phyloP scores from a whole-genome alignment of 2,113 vertebrate species.

The Eulacestoma nigropectus region DNA sequence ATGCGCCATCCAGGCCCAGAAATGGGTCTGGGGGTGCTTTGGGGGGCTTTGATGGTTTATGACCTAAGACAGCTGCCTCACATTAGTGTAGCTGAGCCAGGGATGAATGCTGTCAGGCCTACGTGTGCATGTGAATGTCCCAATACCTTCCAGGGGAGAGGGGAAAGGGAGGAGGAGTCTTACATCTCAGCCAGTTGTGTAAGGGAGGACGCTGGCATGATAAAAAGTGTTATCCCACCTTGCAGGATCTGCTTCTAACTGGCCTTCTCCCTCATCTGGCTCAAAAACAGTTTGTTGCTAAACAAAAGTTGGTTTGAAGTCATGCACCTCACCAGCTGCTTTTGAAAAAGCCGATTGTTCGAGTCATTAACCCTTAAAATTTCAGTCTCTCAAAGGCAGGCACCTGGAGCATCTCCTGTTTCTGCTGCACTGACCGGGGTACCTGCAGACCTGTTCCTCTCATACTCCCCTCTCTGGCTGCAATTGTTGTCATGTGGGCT shows the following conservation, averaged over 20 bases:
- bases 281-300: neutral
- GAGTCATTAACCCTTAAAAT: neutral
- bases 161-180: neutral
- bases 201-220: neutral
- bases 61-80: neutral
- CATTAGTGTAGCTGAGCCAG: fast-evolving
- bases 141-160: neutral
- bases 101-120: neutral
- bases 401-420: neutral
- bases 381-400: neutral
- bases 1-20: no score
- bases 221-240: neutral
- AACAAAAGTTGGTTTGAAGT: neutral
- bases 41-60: neutral
- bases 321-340: neutral
- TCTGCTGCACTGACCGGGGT: neutral
- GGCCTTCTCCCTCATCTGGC: neutral
- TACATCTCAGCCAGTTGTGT: neutral
- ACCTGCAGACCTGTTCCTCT: neutral
- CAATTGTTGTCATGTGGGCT: neutral
- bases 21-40: no score
- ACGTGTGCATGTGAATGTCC: fast-evolving
- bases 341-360: neutral
- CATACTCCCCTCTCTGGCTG: neutral
- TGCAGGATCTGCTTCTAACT: fast-evolving